A percentile compares a stretch with the other conserved stretches of the same genome.
phyloP scores from a whole-genome alignment of 1,140 invertebrate genomes.

The Cotesia vestalis region DNA sequence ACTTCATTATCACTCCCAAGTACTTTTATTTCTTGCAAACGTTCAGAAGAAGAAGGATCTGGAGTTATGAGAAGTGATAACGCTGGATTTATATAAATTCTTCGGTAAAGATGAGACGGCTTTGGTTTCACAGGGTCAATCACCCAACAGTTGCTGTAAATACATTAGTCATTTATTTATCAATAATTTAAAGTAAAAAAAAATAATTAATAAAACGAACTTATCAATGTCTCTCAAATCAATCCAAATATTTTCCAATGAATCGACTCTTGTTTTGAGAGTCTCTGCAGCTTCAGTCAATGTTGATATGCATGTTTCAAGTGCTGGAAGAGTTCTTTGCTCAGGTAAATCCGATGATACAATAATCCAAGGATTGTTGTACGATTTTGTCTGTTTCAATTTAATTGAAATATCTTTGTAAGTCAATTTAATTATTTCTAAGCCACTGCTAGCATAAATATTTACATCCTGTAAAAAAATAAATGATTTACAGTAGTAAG shows the following conservation, averaged over 20 bases:
- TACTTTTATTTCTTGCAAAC: constrained; percentile 57
- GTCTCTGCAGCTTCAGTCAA: constrained; percentile 46
- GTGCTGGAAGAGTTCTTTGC: constrained; percentile 38
- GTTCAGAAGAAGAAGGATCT: constrained; percentile 49
- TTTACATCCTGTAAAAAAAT: constrained; percentile 36
- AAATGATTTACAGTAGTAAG: constrained; percentile 31
- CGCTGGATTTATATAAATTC: constrained; percentile 55
- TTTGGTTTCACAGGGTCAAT: constrained; percentile 57
- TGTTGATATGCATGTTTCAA: constrained; percentile 43
- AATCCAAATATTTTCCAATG: constrained; percentile 48
- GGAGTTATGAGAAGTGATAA: constrained; percentile 56
- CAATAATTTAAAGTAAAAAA: neutral
- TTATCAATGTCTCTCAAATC: constrained; percentile 55
- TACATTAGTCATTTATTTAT: constrained; percentile 22
- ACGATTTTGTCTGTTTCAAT: constrained; percentile 39
- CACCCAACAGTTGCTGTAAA: constrained; percentile 54
- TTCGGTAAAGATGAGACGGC: constrained; percentile 56
- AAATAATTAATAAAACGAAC: constrained; percentile 38
- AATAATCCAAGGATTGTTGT: constrained; percentile 51
- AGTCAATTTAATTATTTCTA: constrained; percentile 46
- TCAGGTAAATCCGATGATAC: constrained; percentile 55
- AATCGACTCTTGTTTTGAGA: constrained; percentile 45
- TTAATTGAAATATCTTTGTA: constrained; percentile 43
- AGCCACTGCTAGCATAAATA: constrained; percentile 46
- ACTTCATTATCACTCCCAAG: constrained; percentile 55